Evolutionary conservation across 2,888 invertebrate species (phyloP).

Genomic region (Brassicogethes aeneus): DNA sequence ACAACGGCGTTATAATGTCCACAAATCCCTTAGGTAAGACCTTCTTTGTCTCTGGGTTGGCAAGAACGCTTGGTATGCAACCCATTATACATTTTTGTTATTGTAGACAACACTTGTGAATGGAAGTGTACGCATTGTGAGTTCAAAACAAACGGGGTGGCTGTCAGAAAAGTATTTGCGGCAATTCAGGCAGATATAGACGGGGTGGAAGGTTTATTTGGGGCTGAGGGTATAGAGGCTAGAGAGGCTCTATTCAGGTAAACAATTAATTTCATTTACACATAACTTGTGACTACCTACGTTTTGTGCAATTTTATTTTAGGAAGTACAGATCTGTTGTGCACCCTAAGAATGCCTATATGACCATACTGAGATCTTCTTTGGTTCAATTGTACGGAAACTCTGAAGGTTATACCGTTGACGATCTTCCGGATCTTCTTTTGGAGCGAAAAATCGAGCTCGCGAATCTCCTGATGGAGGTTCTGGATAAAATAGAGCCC

Average conservation of each 20-base stretch:
- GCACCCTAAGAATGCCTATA: conserved; percentile 68
- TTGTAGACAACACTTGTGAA: conserved; percentile 21
- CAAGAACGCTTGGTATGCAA: background rate
- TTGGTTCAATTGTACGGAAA: conserved; percentile 73
- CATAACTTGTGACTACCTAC: background rate
- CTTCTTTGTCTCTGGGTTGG: too few relatives aligned
- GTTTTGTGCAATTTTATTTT: conserved; percentile 7
- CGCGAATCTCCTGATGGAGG: conserved; percentile 57
- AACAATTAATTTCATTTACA: conserved; percentile 23
- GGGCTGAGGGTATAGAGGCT: conserved; percentile 48
- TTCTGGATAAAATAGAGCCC: conserved; percentile 66
- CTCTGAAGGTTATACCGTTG: conserved; percentile 59
- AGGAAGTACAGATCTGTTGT: conserved; percentile 43
- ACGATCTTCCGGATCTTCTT: conserved; percentile 62
- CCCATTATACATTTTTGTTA: conserved; percentile 1
- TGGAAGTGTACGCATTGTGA: conserved; percentile 67
- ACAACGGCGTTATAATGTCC: conserved; percentile 58
- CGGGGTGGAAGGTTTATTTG: conserved; percentile 21
- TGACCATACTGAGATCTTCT: conserved; percentile 57
- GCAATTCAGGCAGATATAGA: conserved; percentile 62
- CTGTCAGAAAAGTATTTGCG: conserved; percentile 52
- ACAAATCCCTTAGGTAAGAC: conserved; percentile 57
- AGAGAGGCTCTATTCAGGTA: conserved; percentile 47
- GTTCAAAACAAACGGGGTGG: conserved; percentile 50
- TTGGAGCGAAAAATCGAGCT: conserved; percentile 67